Evolutionary conservation across 2,113 vertebrate genomes (phyloP).

Genomic region (Nanorana parkeri): DNA sequence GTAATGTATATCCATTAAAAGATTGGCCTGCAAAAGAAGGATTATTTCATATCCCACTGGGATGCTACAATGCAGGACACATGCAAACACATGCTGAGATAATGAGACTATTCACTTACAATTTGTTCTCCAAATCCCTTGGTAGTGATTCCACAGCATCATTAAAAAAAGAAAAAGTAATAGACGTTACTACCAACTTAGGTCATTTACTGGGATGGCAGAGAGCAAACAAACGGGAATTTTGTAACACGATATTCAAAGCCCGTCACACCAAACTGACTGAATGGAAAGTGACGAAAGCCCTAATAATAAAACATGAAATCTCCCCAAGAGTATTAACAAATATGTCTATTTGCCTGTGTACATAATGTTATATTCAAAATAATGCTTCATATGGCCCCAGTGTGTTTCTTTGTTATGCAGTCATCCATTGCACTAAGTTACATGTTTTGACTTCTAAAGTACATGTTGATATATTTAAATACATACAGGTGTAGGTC

Average conservation of each 20-base stretch:
- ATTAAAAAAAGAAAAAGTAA: slow-evolving; percentile 13
- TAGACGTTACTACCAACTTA: neutral
- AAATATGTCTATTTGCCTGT: neutral
- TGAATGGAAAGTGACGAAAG: neutral
- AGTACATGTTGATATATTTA: neutral
- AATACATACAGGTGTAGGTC: neutral
- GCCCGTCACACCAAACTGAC: slow-evolving; percentile 4
- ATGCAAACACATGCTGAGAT: slow-evolving; percentile 41
- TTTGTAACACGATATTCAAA: neutral
- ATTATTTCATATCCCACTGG: slow-evolving; percentile 33
- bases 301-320: neutral
- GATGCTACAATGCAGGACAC: slow-evolving; percentile 36
- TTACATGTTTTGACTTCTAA: neutral
- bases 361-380: neutral
- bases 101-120: slow-evolving; percentile 45
- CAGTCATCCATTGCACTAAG: neutral
- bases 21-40: slow-evolving; percentile 38
- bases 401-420: neutral
- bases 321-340: neutral
- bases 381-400: neutral
- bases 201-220: slow-evolving; percentile 19
- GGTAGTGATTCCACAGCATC: slow-evolving; percentile 15
- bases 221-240: slow-evolving; percentile 7
- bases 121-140: slow-evolving; percentile 29
- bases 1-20: slow-evolving; percentile 35